Evolutionary conservation across 1,140 invertebrate species (phyloP), one percentile per base, ranked within the genome.

Genomic region (Sarcophaga peregrina): DNA sequence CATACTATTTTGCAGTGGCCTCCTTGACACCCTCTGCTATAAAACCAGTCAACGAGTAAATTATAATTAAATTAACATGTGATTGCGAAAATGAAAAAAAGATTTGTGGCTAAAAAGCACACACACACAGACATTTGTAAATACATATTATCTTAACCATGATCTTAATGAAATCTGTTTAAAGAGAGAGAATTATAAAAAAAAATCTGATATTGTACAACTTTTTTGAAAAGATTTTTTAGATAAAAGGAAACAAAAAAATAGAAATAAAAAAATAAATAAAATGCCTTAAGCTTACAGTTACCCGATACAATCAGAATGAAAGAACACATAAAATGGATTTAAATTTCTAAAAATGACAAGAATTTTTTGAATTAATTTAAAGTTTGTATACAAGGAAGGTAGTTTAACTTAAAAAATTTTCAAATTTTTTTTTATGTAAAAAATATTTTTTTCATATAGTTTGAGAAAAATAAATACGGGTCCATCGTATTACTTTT

Each of bases 41-140:
- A 37, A 37, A 37, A 1, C 25, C 25, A 8, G 17, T 8, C 17
- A 68, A 68, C 62, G n/a, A 68, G 62, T 25, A 25, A 25, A 68
- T 68, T 25, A 68, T 68, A 68, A 68, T 68, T 68, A 20, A 68
- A 68, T 68, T 68, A 68, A 68, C 62, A 68, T 68, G 20, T 68
- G 62, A 68, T 68, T 68, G 62, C 17, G 62, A 68, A 68, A 68
- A 68, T 6, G 62, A 20, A 68, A 68, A 25, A 68, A 68, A 68
- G 25, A 37, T 37, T 37, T 37, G 25, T 4, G 25, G 25, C 25
- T 37, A 37, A 37, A 37, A 37, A 37, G 25, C 25, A 37, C 25
- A 37, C 25, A 37, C 4, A 37, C 25, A 37, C 25, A 37, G 1
- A 37, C 25, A 37, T 4, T 2, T 4, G 25, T 4, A 4, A 37